Conservation (phyloP, 2,113 vertebrate species). For the Hypocryptadius cinnamomeus region DNA sequence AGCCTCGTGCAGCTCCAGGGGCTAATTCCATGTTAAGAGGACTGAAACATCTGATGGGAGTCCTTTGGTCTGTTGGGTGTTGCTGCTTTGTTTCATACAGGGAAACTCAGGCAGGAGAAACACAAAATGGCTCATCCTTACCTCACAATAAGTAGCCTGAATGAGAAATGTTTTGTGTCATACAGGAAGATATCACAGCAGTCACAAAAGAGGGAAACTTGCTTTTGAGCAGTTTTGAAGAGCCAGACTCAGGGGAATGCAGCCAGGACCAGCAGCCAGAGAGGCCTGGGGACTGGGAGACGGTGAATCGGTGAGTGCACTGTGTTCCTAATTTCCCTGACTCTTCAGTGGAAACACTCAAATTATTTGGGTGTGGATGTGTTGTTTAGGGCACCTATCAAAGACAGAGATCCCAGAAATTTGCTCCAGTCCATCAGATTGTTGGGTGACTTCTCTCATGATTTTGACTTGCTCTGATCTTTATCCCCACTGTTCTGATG, state of each 20-base stretch:
- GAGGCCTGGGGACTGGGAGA: conserved; percentile 85
- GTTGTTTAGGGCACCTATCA: not conserved
- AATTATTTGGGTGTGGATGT: not conserved
- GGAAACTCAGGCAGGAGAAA: not conserved
- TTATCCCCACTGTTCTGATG: accelerated
- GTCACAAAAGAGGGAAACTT: conserved; percentile 87
- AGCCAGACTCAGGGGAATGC: conserved; percentile 62
- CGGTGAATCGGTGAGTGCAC: conserved; percentile 82
- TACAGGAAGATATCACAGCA: conserved; percentile 84
- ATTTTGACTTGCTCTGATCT: not conserved
- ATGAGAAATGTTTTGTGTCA: not conserved
- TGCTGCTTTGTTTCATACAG: not conserved
- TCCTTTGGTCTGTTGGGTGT: not conserved
- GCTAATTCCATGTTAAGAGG: not conserved
- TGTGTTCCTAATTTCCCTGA: accelerated
- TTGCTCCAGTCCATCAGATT: not conserved
- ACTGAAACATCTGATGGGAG: not conserved
- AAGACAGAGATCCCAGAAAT: not conserved
- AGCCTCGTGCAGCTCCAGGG: not conserved
- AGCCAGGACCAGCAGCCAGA: conserved; percentile 71
- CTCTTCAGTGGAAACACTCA: not conserved
- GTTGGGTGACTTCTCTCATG: not conserved
- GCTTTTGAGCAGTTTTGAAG: conserved; percentile 84
- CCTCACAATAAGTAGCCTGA: not conserved
- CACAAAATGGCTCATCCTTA: accelerated